These are phyloP conservation scores for Cladorhizidae sp. DNA, from an alignment of 37 sponge, comb jelly and placozoan genomes.

Conservation along the genomic window DNA sequence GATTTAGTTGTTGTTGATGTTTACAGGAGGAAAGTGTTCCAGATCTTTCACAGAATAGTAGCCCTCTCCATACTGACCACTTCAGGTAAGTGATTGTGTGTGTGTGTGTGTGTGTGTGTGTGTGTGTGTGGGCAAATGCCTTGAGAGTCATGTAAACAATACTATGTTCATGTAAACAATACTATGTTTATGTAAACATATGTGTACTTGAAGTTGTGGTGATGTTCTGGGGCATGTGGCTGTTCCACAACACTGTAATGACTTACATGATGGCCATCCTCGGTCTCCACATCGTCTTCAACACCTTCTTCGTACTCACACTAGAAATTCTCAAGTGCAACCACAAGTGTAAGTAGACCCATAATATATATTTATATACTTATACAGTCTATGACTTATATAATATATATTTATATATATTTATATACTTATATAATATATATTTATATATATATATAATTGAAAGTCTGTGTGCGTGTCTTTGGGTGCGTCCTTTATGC, in stretches of 20 bases:
- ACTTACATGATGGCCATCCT: constrained; percentile 5
- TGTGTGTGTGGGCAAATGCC: neutral
- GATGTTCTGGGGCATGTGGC: constrained; percentile 12
- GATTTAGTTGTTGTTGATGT: too few species aligned
- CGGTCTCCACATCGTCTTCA: neutral
- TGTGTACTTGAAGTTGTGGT: constrained; percentile 7
- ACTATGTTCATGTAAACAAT: neutral
- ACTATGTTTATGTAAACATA: neutral
- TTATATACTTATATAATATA: too few species aligned
- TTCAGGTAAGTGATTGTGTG: constrained; percentile 13
- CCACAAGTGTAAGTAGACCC: neutral
- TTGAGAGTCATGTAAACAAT: neutral
- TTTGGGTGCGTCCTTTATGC: too few species aligned
- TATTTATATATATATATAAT: too few species aligned
- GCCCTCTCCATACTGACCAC: constrained; percentile 8
- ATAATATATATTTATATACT: neutral
- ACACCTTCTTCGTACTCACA: neutral
- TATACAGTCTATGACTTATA: too few species aligned
- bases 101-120: neutral
- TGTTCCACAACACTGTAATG: constrained; percentile 15
- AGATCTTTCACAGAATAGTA: constrained; percentile 5
- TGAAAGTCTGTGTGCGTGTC: too few species aligned
- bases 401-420: too few species aligned
- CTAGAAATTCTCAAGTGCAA: constrained; percentile 22
- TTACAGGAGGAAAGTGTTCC: constrained; percentile 29